Evolutionary conservation across 2,888 invertebrate species (phyloP).

Genomic region (Aspidiotus destructor): DNA sequence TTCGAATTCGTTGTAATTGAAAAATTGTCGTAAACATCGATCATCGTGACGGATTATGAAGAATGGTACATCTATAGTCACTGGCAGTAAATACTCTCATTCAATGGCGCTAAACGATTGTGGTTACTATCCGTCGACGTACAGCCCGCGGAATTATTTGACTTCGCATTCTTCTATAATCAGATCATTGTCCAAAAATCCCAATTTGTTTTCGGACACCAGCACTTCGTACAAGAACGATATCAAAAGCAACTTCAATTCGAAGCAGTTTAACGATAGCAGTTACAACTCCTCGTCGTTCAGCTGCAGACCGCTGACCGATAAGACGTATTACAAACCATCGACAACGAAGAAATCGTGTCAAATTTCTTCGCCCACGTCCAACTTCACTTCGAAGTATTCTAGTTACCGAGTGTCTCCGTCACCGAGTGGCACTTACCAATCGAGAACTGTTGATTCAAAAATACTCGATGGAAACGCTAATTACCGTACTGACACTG

Average conservation of each 20-base stretch:
- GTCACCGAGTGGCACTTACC: slow-evolving; percentile 8
- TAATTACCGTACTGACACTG: slow-evolving; percentile 16
- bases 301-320: slow-evolving; percentile 8
- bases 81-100: slow-evolving; percentile 10
- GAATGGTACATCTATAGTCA: slow-evolving; percentile 17
- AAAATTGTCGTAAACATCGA: neutral
- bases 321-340: slow-evolving; percentile 13
- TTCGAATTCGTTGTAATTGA: neutral
- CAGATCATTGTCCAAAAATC: slow-evolving; percentile 18
- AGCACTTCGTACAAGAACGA: slow-evolving; percentile 11
- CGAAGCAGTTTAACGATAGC: neutral
- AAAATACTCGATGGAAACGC: slow-evolving; percentile 19
- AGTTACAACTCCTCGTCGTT: slow-evolving; percentile 5
- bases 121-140: slow-evolving; percentile 13
- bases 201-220: slow-evolving; percentile 11
- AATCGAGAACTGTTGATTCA: slow-evolving; percentile 21
- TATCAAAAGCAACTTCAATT: neutral
- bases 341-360: slow-evolving; percentile 23
- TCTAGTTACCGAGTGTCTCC: slow-evolving; percentile 19
- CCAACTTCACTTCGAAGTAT: slow-evolving; percentile 2
- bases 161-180: slow-evolving; percentile 21
- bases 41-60: slow-evolving; percentile 13
- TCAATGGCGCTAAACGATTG: slow-evolving; percentile 19
- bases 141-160: slow-evolving; percentile 14
- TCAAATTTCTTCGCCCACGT: slow-evolving; percentile 19